Evolutionary conservation across 2,797 vertebrate species (phyloP), one percentile per base, ranked within the genome.

Genomic region (Clarias laeviceps): DNA sequence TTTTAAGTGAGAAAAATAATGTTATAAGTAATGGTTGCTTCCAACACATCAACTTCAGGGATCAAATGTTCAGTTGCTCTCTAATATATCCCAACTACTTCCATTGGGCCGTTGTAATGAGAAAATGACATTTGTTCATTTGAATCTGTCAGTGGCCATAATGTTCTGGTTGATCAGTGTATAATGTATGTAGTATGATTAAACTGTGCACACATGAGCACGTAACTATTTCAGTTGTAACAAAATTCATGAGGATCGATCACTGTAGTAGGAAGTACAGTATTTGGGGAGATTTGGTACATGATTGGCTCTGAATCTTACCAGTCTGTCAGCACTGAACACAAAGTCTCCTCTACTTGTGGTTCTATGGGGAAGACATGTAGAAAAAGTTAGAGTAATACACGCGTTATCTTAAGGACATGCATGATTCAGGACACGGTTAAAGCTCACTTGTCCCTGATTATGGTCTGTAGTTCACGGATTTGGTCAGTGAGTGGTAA

Each of bases 281-380:
- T 62, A 62, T 62, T n/a, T 40, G 22, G 22, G 37, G 4, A 40
- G 77, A 62, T 79, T 62, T 27, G n/a, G 77, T 37, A 78, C 32
- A 20, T n/a, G 56, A 11, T 57, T 56, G 73, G 29, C 17, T 64
- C 96, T 89, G 18, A 32, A 15, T 37, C 96, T 89, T 96, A 97
- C 96, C 96, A 97, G 94, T 86, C 96, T 96, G 92, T 97, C 96
- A 9, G 96, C 96, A 93, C 95, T 96, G 94, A 97, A 97, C 50
- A 97, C 96, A 82, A 97, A 97, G 94, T 97, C 96, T 76, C 96
- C 96, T 94, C 96, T 95, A 91, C 95, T 97, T 88, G 96, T 96
- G 90, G 95, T 95, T 94, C 96, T 91, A 64, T 29, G 40, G 72
- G 29, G 27, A 27, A 86, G 62, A 86, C 62, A 82, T 27, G 50